phyloP scores from a whole-genome alignment of 2,888 invertebrate species.

The Drosophila seclusa region DNA sequence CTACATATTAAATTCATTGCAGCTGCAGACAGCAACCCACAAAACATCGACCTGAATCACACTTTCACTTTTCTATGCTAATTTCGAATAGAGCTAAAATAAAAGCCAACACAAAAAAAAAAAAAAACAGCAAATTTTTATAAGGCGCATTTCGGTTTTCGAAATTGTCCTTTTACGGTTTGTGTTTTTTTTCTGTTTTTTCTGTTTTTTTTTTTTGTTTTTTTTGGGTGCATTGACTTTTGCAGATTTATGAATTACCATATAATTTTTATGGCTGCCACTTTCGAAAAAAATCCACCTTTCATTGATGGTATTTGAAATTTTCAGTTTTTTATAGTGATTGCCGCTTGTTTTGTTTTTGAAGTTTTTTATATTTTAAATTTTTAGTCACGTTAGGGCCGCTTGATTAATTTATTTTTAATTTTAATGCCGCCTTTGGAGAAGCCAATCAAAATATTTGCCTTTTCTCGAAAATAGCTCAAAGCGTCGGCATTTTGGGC shows the following conservation, averaged over 20 bases:
- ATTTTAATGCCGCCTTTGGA: slow-evolving; percentile 55
- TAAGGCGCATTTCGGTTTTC: slow-evolving; percentile 49
- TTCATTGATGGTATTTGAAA: slow-evolving; percentile 25
- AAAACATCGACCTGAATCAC: slow-evolving; percentile 52
- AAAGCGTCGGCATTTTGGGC: slow-evolving; percentile 53
- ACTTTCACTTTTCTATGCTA: slow-evolving; percentile 76
- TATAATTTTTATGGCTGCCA: slow-evolving; percentile 48
- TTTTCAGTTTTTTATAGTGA: slow-evolving; percentile 33
- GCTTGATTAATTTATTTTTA: slow-evolving; percentile 68
- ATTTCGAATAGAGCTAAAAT: slow-evolving; percentile 49
- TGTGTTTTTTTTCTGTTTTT: not conserved
- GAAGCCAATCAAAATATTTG: slow-evolving; percentile 66
- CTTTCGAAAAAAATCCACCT: slow-evolving; percentile 43
- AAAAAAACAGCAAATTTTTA: slow-evolving; percentile 23
- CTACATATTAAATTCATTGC: slow-evolving; percentile 72
- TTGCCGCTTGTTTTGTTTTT: slow-evolving; percentile 27
- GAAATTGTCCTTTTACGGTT: slow-evolving; percentile 59
- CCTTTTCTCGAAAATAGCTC: slow-evolving; percentile 49
- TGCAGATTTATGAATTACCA: slow-evolving; percentile 38
- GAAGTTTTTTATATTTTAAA: not conserved
- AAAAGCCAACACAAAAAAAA: slow-evolving; percentile 13
- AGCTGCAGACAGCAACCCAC: slow-evolving; percentile 57
- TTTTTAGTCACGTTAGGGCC: slow-evolving; percentile 46
- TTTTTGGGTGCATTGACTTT: slow-evolving; percentile 50
- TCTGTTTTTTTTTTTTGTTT: not conserved